Percentiles rank a stretch among this genome's conserved stretches.
Conservation (phyloP, 1,140 invertebrate genomes). For the Dendrolimus kikuchii region DNA sequence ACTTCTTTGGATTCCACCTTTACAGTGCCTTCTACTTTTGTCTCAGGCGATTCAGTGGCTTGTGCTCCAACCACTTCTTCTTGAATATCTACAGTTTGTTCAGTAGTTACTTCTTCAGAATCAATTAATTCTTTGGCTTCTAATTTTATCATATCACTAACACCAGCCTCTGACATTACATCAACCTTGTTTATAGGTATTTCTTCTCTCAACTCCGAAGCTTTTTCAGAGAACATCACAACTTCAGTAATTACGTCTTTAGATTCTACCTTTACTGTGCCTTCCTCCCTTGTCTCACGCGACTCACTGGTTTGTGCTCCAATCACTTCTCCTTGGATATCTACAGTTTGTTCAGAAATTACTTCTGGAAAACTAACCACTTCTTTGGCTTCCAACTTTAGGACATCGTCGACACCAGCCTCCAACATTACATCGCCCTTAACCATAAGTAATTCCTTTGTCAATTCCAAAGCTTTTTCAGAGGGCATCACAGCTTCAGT, state of each 20-base stretch:
- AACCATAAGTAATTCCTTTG: not conserved
- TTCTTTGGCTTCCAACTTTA: constrained; percentile 1
- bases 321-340: not conserved
- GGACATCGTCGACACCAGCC: no score
- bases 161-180: not conserved
- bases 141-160: no score
- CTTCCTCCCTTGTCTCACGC: not conserved
- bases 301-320: not conserved
- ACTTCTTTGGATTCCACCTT: constrained; percentile 2
- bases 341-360: not conserved
- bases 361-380: not conserved
- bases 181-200: not conserved
- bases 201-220: not conserved
- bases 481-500: not conserved
- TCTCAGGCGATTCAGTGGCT: not conserved
- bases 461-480: not conserved
- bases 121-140: no score
- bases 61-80: not conserved
- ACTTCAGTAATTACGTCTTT: constrained; percentile 1
- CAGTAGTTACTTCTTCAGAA: no score
- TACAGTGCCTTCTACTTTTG: not conserved
- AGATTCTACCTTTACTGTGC: not conserved
- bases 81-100: not conserved
- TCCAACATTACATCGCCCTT: not conserved
- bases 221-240: not conserved